Base-by-base conservation (phyloP, 2,797 vertebrate genomes). In the Huso huso region DNA sequence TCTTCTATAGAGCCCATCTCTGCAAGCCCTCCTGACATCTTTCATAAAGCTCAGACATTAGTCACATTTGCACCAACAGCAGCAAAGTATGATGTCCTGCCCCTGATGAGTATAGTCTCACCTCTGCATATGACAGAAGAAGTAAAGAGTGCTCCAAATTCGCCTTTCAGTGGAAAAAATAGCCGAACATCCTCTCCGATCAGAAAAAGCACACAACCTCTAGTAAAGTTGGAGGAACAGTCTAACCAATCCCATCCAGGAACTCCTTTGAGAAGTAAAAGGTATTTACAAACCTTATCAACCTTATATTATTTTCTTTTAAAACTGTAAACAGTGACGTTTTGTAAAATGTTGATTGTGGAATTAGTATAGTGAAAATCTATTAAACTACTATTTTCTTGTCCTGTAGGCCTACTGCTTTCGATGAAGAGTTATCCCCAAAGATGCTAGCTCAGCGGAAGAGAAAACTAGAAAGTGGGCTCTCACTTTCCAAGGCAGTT, bases 371-470 rank as follows among this genome's bases (percentile, higher is more conserved):
- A 37, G 37, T 37, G 37, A 37, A 37, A 37, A 18, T 18, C 37
- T 37, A 5, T 37, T 37, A 37, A 37, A 37, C 37, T 37, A 5
- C 37, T 37, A 5, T 7, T 48, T 13, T 48, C 84, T 80, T 75
- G 69, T 81, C 70, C 79, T 80, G 53, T 79, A 98, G 94, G 80
- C 80, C 82, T 75, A 78, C 84, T 60, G 77, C 87, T 81, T 66
- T 86, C 81, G 90, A 94, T 68, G 87, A 88, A 82, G 89, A 93
- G 65, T 73, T 92, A 65, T 90, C 87, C 66, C 88, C 94, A 73
- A 92, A 91, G 81, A 88, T 89, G 69, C 71, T 94, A 71, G 90
- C 83, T 74, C 95, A 94, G 72, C 92, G 94, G 74, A 99, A 99
- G 85, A 90, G 96, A 79, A 99, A 97, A 86, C 88, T 96, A 80